phyloP scores from a whole-genome alignment of 2,113 vertebrate genomes.

The Podocnemis expansa region DNA sequence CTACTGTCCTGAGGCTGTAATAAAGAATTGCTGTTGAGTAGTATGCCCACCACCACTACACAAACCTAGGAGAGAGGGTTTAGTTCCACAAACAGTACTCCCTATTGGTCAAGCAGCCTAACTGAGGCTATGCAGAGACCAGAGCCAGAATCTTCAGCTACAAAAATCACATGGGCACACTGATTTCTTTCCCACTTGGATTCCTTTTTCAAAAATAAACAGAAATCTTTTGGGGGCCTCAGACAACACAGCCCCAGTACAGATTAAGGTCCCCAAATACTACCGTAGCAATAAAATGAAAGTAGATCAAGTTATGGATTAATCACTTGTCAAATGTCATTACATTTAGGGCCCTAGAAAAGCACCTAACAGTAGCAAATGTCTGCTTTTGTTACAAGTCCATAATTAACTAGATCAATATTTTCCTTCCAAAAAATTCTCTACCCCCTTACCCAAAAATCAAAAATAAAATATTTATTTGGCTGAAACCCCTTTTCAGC shows the following conservation, averaged over 20 bases:
- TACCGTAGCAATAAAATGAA: not conserved
- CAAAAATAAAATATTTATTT: not conserved
- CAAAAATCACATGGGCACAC: not conserved
- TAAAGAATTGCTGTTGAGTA: not conserved
- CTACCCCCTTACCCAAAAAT: accelerated
- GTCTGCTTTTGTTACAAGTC: not conserved
- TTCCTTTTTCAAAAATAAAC: not conserved
- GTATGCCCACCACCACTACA: not conserved
- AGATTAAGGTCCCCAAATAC: not conserved
- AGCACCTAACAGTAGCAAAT: not conserved
- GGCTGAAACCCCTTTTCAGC: not conserved
- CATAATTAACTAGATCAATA: not conserved
- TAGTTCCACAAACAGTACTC: not conserved
- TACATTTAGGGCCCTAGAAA: not conserved
- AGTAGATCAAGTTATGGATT: not conserved
- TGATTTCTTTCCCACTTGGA: not conserved
- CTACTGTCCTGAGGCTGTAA: not conserved
- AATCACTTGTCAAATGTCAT: not conserved
- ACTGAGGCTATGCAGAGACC: not conserved
- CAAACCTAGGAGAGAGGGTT: not conserved
- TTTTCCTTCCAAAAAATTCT: not conserved
- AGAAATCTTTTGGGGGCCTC: not conserved
- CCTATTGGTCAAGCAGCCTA: not conserved
- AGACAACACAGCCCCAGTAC: not conserved
- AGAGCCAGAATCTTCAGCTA: not conserved